Conservation (phyloP, 2,797 vertebrate genomes). For the Betta splendens region DNA sequence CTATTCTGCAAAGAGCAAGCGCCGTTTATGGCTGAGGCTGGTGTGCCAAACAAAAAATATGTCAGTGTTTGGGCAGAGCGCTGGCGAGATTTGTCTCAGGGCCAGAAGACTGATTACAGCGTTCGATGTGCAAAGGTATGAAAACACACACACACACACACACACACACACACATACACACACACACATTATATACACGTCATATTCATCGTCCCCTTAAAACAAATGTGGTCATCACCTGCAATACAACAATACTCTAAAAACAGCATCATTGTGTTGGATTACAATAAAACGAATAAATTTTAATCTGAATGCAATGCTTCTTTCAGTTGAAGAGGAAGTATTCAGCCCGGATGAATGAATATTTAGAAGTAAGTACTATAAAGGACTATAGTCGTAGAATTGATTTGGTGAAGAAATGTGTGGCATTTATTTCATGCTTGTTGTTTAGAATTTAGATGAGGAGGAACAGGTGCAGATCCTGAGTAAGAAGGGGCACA, state of each 20-base stretch:
- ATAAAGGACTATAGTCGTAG: background rate
- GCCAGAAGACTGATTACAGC: background rate
- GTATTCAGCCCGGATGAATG: background rate
- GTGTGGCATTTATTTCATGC: constrained; percentile 14
- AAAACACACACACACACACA: background rate
- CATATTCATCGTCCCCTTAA: background rate
- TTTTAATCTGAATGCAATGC: background rate
- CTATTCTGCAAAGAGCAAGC: constrained; percentile 55
- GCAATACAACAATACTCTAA: background rate
- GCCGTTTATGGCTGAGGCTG: fast-evolving
- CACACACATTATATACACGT: too few relatives aligned
- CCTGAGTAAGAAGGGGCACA: background rate
- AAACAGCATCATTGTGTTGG: background rate
- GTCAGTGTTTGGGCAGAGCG: background rate
- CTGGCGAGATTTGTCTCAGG: constrained; percentile 45
- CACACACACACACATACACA: too few relatives aligned
- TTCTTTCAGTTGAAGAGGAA: constrained; percentile 49
- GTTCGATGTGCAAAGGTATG: constrained; percentile 29
- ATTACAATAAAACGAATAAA: background rate
- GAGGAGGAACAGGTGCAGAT: background rate
- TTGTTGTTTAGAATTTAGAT: constrained; percentile 30
- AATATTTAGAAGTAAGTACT: constrained; percentile 40
- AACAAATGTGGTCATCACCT: background rate
- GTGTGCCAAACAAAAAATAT: fast-evolving
- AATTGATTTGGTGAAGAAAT: background rate